Evolutionary conservation across 2,888 invertebrate species (phyloP).

Genomic region (Hemaris fuciformis): DNA sequence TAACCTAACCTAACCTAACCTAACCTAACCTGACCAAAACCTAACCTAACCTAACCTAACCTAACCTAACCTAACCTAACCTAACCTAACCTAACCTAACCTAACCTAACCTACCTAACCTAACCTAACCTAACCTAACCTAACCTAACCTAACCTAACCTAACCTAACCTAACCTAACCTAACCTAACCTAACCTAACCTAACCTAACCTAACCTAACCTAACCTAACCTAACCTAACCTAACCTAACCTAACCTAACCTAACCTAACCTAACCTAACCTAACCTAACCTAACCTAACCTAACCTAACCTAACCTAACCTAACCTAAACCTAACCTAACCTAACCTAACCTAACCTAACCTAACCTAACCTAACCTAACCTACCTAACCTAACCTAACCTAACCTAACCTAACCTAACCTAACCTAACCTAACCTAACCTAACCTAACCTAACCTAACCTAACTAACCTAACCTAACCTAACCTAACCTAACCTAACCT

Average conservation of each 20-base stretch:
- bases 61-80: slow-evolving; percentile 29
- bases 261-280: too few species aligned
- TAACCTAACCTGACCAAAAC: slow-evolving; percentile 25
- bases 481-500: slow-evolving; percentile 19
- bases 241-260: too few species aligned
- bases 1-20: slow-evolving; percentile 19
- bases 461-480: slow-evolving; percentile 20
- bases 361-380: slow-evolving; percentile 16
- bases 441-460: slow-evolving; percentile 17
- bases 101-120: slow-evolving; percentile 29
- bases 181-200: too few species aligned
- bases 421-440: slow-evolving; percentile 12
- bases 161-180: too few species aligned
- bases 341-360: slow-evolving; percentile 26
- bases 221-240: too few species aligned
- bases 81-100: slow-evolving; percentile 30
- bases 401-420: slow-evolving; percentile 4
- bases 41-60: slow-evolving; percentile 23
- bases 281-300: slow-evolving; percentile 14
- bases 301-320: slow-evolving; percentile 20
- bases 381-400: slow-evolving; percentile 6
- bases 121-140: too few species aligned
- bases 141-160: too few species aligned
- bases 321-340: slow-evolving; percentile 18
- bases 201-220: too few species aligned